Base-by-base conservation (phyloP, 1,140 invertebrate genomes). In the Ceratina japonica region DNA sequence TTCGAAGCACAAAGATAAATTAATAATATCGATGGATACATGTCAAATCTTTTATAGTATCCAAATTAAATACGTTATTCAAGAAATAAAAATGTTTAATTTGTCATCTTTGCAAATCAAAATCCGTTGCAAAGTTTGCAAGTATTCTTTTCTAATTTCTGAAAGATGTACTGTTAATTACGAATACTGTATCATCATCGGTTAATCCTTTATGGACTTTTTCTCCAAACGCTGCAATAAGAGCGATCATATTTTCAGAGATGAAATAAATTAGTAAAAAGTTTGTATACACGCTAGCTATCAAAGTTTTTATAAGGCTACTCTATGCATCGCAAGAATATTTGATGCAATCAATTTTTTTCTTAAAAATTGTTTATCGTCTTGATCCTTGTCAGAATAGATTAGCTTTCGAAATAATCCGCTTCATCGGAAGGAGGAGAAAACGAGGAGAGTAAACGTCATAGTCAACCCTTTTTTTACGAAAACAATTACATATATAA, bases 61-160 rank as follows among this genome's bases (percentile, higher is more conserved):
- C 27, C 0, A 24, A 59, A 51, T 51, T 15, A 66, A 51, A 51
- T 59, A 58, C n/a, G 24, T 4, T n/a, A 3, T 37, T 49, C 16
- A 72, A 15, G n/a, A 72, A 72, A 18, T 7, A 27, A 72, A 71
- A 8, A 27, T 59, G 12, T 58, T 22, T 13, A 51, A 65, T 44
- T 0, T 15, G 58, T 66, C 13, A 56, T 56, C 54, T 63, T 63
- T 78, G 62, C 73, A 70, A 61, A 59, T 73, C n/a, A 49, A 71
- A 59, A 59, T 66, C 66, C 69, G 78, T 83, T 77, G 82, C 73
- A 79, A 76, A 81, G 59, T 80, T 85, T 71, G 79, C 62, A 80
- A 80, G 66, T 75, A 54, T 77, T 77, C 49, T 84, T 83, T 85
- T 84, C 74, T 81, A 63, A 84, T 83, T 85, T 84, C 70, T 37